phyloP scores from a whole-genome alignment of 1,140 invertebrate genomes.

The Drosophila persimilis region DNA sequence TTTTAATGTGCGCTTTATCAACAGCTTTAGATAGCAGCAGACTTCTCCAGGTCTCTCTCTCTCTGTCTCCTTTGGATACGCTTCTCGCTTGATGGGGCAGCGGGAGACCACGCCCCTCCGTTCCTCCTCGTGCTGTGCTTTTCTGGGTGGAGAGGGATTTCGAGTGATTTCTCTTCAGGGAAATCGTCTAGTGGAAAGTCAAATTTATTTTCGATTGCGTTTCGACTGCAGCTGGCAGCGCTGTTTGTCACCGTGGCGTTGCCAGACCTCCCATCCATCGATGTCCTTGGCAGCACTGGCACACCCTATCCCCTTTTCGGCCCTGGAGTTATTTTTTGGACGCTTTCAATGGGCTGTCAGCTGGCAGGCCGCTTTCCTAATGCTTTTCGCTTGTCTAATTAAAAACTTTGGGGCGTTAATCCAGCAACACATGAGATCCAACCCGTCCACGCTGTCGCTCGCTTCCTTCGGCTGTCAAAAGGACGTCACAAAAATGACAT shows the following conservation, averaged over 20 bases:
- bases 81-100: slow-evolving; percentile 8
- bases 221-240: slow-evolving; percentile 48
- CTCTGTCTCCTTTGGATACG: slow-evolving; percentile 43
- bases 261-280: slow-evolving; percentile 4
- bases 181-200: slow-evolving; percentile 42
- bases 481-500: slow-evolving; percentile 74
- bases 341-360: too few relatives aligned
- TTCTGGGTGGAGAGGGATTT: slow-evolving; percentile 50
- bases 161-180: slow-evolving; percentile 53
- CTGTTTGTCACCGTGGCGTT: slow-evolving; percentile 23
- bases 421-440: slow-evolving; percentile 46
- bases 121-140: slow-evolving; percentile 46
- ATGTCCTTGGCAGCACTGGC: slow-evolving; percentile 10
- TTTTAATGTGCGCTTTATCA: slow-evolving; percentile 79
- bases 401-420: slow-evolving; percentile 60
- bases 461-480: slow-evolving; percentile 46
- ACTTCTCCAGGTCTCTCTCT: slow-evolving; percentile 51
- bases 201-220: slow-evolving; percentile 55
- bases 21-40: slow-evolving; percentile 69
- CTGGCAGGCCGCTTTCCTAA: not conserved
- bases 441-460: slow-evolving; percentile 20
- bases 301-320: not conserved
- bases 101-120: not conserved
- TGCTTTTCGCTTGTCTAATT: slow-evolving; percentile 45
- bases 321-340: too few relatives aligned